Evolutionary conservation across 2,888 invertebrate genomes (phyloP).

Genomic region (Oligia latruncula): DNA sequence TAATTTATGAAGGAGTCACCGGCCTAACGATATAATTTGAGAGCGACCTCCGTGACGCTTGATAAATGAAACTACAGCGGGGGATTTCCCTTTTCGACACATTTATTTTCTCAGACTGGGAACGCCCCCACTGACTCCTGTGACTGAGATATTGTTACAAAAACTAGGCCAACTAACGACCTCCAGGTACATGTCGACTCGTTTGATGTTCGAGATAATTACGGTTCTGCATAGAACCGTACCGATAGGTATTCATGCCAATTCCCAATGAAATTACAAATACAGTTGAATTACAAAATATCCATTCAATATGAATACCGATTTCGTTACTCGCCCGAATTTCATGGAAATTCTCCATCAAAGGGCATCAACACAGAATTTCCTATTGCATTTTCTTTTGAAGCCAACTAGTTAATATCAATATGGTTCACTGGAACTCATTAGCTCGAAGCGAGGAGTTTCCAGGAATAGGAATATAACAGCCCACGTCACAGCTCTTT

Average conservation of each 20-base stretch:
- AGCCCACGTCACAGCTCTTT: slow-evolving; percentile 14
- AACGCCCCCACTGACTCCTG: slow-evolving; percentile 25
- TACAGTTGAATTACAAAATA: background rate
- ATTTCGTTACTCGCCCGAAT: background rate
- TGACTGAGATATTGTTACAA: slow-evolving; percentile 44
- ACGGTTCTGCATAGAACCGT: background rate
- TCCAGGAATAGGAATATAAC: slow-evolving; percentile 20
- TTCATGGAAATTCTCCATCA: background rate
- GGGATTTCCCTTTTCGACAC: slow-evolving; percentile 59
- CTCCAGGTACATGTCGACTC: background rate
- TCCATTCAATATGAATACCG: background rate
- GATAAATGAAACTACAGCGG: slow-evolving; percentile 65
- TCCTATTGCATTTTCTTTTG: slow-evolving; percentile 19
- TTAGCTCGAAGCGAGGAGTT: slow-evolving; percentile 20
- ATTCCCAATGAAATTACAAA: background rate
- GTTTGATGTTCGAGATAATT: slow-evolving; percentile 12
- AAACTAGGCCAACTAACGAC: slow-evolving; percentile 36
- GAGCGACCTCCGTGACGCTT: slow-evolving; percentile 55
- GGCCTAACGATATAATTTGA: slow-evolving; percentile 64
- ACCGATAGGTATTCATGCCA: background rate
- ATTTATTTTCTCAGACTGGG: slow-evolving; percentile 58
- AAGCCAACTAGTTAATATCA: slow-evolving; percentile 6
- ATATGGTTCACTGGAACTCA: slow-evolving; percentile 26
- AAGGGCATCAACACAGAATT: slow-evolving; percentile 9
- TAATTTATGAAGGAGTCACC: slow-evolving; percentile 59